Conservation (phyloP, 64 coral and sea anemone genomes). For the Acropora yongei region DNA sequence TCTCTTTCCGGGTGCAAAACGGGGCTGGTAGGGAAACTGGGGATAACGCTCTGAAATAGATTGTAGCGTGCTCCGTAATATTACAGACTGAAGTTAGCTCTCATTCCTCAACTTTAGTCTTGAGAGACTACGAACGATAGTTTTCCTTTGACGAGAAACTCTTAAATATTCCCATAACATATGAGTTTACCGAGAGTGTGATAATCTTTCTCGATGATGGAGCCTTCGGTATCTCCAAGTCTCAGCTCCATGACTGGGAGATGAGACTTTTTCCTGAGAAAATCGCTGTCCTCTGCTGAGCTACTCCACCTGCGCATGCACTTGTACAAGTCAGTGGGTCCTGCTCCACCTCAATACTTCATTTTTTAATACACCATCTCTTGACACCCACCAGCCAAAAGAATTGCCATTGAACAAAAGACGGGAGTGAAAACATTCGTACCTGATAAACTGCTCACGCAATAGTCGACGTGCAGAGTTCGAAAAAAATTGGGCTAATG, state of each 20-base stretch:
- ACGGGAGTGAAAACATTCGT: slow-evolving; percentile 8
- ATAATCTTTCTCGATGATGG: background rate
- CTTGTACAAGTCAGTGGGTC: background rate
- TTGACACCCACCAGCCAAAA: slow-evolving; percentile 49
- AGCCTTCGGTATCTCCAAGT: background rate
- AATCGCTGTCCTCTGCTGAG: background rate
- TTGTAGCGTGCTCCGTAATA: no score
- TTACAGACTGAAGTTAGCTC: no score
- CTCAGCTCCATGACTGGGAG: background rate
- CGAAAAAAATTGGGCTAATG: no score
- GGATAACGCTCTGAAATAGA: no score
- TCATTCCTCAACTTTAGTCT: no score
- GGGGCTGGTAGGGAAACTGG: no score
- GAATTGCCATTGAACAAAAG: background rate
- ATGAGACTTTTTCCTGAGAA: background rate
- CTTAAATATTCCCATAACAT: background rate
- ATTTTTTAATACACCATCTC: background rate
- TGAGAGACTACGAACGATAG: no score
- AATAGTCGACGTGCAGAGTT: no score
- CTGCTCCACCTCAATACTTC: slow-evolving; percentile 18
- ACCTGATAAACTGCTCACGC: slow-evolving; percentile 50
- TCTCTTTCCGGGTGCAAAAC: no score
- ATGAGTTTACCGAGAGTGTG: slow-evolving; percentile 15
- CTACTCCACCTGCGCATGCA: background rate
- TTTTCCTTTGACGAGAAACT: no score